Evolutionary conservation across 2,888 invertebrate genomes (phyloP).

Genomic region (Ephialtes manifestator): DNA sequence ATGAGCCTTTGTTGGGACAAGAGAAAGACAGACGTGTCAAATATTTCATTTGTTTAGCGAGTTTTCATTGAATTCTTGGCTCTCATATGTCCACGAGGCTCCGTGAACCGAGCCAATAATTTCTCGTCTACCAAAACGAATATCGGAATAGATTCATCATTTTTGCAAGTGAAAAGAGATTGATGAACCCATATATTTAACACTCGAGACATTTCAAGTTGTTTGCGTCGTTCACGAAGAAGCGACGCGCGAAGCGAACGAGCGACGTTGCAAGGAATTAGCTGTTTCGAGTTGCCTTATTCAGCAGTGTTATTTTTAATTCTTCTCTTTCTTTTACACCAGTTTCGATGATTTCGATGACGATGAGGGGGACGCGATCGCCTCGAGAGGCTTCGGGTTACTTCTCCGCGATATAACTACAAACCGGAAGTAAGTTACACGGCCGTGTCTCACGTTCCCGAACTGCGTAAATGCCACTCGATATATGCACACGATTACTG

Average conservation of each 20-base stretch:
- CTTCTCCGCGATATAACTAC: conserved; percentile 8
- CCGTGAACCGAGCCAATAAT: background rate
- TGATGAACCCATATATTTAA: conserved; percentile 49
- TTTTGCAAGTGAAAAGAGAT: conserved; percentile 40
- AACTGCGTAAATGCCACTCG: conserved; percentile 20
- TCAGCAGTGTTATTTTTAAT: conserved; percentile 59
- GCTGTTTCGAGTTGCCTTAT: conserved; percentile 38
- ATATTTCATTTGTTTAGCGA: background rate
- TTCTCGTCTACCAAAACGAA: background rate
- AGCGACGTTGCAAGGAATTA: conserved; percentile 9
- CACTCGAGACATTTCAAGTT: conserved; percentile 37
- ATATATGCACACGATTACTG: background rate
- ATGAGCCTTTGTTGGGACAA: background rate
- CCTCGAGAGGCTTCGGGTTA: conserved; percentile 34
- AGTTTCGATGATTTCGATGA: conserved; percentile 18
- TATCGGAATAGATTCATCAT: conserved; percentile 31
- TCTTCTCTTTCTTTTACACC: conserved; percentile 27
- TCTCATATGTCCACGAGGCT: background rate
- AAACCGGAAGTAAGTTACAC: background rate
- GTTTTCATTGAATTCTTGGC: conserved; percentile 2
- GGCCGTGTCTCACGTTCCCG: conserved; percentile 26
- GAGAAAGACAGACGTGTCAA: background rate
- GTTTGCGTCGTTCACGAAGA: conserved; percentile 51
- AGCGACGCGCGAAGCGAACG: conserved; percentile 5
- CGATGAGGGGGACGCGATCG: conserved; percentile 5